Conservation (phyloP, 2,888 invertebrate genomes). For the Girardia tigrina region DNA sequence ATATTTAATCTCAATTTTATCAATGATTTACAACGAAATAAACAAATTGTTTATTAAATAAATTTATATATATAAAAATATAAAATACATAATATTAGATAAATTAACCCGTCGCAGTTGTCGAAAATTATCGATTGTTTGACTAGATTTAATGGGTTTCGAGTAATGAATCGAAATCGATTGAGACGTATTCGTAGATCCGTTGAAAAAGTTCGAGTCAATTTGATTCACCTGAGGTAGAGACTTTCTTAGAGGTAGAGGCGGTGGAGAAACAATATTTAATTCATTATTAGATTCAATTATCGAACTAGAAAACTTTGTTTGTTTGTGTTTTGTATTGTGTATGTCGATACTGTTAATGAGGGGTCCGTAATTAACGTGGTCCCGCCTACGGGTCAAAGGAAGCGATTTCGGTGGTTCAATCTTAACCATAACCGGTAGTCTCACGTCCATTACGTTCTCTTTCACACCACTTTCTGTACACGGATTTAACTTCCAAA, state of each 20-base stretch:
- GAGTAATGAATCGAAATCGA: background rate
- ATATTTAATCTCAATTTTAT: background rate
- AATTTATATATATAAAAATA: background rate
- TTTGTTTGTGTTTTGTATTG: slow-evolving; percentile 14
- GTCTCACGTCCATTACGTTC: background rate
- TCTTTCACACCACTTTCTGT: slow-evolving; percentile 2
- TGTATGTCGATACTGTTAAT: background rate
- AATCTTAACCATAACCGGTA: background rate
- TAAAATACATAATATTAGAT: background rate
- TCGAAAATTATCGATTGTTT: background rate
- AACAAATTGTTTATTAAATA: background rate
- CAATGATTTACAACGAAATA: background rate
- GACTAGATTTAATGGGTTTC: background rate
- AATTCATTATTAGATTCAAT: background rate
- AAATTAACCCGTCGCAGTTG: background rate
- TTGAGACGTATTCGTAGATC: background rate
- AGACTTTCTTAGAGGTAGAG: slow-evolving; percentile 5
- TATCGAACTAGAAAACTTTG: background rate
- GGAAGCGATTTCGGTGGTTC: slow-evolving; percentile 12
- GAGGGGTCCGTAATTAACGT: background rate
- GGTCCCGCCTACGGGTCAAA: background rate
- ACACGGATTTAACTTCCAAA: slow-evolving; percentile 13
- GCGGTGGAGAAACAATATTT: background rate
- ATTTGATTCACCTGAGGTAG: slow-evolving; percentile 19
- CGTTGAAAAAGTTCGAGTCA: background rate